Percentiles rank a stretch among this genome's conserved stretches.
phyloP scores from a whole-genome alignment of 2,113 vertebrate species.

The Xiphorhynchus elegans region DNA sequence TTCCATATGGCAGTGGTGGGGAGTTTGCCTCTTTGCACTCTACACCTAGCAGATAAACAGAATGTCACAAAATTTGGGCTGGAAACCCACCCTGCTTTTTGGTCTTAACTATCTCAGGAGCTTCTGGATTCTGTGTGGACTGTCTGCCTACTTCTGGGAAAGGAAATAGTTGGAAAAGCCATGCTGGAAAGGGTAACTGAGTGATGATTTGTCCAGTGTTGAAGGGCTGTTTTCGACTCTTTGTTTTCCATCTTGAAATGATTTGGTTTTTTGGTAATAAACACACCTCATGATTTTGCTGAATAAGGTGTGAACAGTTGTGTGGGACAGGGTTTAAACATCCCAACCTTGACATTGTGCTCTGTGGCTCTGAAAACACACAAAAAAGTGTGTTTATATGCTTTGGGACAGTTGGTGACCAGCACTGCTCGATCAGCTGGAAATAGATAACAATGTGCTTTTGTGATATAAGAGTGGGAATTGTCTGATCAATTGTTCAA shows the following conservation, averaged over 20 bases:
- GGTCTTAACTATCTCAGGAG: not conserved
- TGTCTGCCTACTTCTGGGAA: not conserved
- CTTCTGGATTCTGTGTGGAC: not conserved
- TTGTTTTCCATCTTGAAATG: not conserved
- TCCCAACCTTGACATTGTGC: not conserved
- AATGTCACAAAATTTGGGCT: not conserved
- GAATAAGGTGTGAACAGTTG: not conserved
- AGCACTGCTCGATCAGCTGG: slow-evolving; percentile 59
- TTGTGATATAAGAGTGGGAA: slow-evolving; percentile 61
- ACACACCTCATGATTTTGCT: not conserved
- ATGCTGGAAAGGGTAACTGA: not conserved
- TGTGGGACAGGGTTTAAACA: not conserved
- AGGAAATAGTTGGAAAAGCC: not conserved
- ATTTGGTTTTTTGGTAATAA: not conserved
- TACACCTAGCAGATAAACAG: fast-evolving
- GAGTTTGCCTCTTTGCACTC: not conserved
- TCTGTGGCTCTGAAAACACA: not conserved
- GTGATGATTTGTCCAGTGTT: not conserved
- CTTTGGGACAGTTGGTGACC: slow-evolving; percentile 54
- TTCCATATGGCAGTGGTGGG: fast-evolving
- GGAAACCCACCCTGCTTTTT: not conserved
- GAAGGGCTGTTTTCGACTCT: not conserved
- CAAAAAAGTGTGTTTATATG: not conserved
- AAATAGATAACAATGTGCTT: slow-evolving; percentile 57
- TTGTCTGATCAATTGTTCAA: slow-evolving; percentile 39